Percentiles rank a stretch among this genome's conserved stretches.
phyloP scores from a whole-genome alignment of 2,113 vertebrate species.

The Bettongia penicillata region DNA sequence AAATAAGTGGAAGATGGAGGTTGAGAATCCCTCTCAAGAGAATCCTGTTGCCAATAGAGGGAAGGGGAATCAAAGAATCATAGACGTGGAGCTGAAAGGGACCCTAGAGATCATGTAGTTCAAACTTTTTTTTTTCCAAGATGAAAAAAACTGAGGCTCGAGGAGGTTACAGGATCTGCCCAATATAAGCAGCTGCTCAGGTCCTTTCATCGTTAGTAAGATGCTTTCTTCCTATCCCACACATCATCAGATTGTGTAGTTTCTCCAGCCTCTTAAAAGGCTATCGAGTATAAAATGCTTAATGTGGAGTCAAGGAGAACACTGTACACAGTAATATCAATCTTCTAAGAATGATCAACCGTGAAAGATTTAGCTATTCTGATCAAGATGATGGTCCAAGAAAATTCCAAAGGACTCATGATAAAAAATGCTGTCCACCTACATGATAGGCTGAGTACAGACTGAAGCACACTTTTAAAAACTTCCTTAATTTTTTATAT shows the following conservation, averaged over 20 bases:
- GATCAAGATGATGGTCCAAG: neutral
- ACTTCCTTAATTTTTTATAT: too few species aligned
- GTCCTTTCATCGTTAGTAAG: neutral
- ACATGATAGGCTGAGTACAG: too few species aligned
- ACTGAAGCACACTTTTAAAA: neutral
- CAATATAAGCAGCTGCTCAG: neutral
- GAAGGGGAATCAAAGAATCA: neutral
- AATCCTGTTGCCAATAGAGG: neutral
- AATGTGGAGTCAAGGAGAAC: neutral
- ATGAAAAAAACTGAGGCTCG: neutral
- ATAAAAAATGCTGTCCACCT: neutral
- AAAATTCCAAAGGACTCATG: neutral
- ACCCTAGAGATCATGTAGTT: too few species aligned
- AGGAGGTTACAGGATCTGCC: neutral
- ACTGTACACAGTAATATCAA: neutral
- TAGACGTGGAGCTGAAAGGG: neutral
- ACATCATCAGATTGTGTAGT: too few species aligned
- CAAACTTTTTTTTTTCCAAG: too few species aligned
- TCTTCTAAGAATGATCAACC: neutral
- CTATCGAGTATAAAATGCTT: neutral
- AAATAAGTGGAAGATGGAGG: neutral
- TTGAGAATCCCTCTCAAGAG: neutral
- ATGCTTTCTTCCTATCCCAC: neutral
- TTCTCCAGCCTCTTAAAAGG: neutral
- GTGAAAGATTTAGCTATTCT: neutral